Conservation (phyloP, 2,888 invertebrate species). For the Autographa pulchrina region DNA sequence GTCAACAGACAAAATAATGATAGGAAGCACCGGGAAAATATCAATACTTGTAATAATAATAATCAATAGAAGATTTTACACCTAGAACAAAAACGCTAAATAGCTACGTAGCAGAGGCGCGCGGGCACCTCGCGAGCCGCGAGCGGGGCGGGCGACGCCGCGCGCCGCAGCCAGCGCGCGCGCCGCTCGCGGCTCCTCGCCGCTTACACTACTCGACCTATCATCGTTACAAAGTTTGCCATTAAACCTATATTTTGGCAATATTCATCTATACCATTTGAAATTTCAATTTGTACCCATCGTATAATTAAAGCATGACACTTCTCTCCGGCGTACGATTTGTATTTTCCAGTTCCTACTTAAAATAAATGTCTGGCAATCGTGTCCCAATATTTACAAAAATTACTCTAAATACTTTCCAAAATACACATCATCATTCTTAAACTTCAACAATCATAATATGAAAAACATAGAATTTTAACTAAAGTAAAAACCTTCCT, state of each 20-base stretch:
- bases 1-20: slow-evolving; percentile 86
- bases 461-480: slow-evolving; percentile 70
- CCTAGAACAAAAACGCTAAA: slow-evolving; percentile 72
- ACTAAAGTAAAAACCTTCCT: slow-evolving; percentile 72
- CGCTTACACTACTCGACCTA: slow-evolving; percentile 50
- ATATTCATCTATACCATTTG: slow-evolving; percentile 55
- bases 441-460: slow-evolving; percentile 78
- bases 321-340: slow-evolving; percentile 51
- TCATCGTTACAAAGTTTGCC: slow-evolving; percentile 54
- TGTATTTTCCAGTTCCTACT: slow-evolving; percentile 63
- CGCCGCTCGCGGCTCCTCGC: slow-evolving; percentile 14
- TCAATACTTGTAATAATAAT: slow-evolving; percentile 70
- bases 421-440: slow-evolving; percentile 70
- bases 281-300: slow-evolving; percentile 63
- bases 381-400: slow-evolving; percentile 73
- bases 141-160: neutral
- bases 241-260: slow-evolving; percentile 63
- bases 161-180: slow-evolving; percentile 13
- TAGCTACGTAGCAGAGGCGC: slow-evolving; percentile 41
- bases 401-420: slow-evolving; percentile 68
- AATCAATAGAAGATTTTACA: slow-evolving; percentile 75
- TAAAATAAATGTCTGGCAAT: slow-evolving; percentile 75
- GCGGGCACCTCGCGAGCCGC: slow-evolving; percentile 13
- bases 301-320: slow-evolving; percentile 56
- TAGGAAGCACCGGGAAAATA: slow-evolving; percentile 87